Evolutionary conservation across 1,140 invertebrate genomes (phyloP).

Genomic region (Drosophila sproati): DNA sequence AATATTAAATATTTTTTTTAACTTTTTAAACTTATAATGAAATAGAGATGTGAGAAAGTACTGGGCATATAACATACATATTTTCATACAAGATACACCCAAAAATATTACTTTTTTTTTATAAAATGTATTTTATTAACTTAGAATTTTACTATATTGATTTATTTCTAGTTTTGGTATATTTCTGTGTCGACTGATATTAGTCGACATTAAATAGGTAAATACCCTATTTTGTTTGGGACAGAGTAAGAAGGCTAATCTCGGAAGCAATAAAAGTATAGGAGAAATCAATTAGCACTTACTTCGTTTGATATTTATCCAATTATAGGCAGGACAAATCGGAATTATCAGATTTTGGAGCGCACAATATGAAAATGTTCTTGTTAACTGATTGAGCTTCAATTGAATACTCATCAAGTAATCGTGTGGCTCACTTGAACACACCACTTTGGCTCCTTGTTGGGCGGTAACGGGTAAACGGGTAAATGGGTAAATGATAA

Average conservation of each 20-base stretch:
- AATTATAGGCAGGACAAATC: constrained; percentile 8
- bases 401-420: constrained; percentile 73
- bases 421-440: constrained; percentile 28
- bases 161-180: no score
- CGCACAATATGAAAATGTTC: constrained; percentile 51
- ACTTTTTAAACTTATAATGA: no score
- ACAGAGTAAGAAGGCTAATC: neutral
- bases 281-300: constrained; percentile 36
- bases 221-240: no score
- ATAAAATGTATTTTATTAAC: no score
- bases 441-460: constrained; percentile 5
- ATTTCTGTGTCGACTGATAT: no score
- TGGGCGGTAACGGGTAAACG: constrained; percentile 20
- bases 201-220: no score
- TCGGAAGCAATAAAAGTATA: neutral
- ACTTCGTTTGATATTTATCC: constrained; percentile 34
- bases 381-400: constrained; percentile 74
- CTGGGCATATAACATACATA: no score
- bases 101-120: no score
- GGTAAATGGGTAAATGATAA: neutral
- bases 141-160: no score
- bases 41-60: no score
- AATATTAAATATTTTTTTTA: no score
- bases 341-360: constrained; percentile 18
- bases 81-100: no score